Evolutionary conservation across 2,888 invertebrate species (phyloP), one percentile per base, ranked within the genome.

Genomic region (Rhamnusium bicolor): DNA sequence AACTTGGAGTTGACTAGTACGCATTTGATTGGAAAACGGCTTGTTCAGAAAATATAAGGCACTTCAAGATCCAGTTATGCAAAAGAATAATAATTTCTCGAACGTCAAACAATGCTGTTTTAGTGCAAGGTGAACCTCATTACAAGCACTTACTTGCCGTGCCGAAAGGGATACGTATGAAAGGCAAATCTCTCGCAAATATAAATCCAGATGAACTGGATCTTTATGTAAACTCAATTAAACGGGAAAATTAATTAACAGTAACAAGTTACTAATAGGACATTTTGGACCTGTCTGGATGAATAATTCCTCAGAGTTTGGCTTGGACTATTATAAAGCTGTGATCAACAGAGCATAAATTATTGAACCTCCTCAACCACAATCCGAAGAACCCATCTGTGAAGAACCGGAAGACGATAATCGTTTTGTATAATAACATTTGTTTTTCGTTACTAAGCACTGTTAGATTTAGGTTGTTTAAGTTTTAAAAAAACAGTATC

Each of bases 211-310:
- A 32, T 46, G 58, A 54, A 58, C 16, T 66, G 24, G 65, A 71
- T 65, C 56, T 71, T 24, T 46, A 56, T n/a, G 24, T 24, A 24
- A 65, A 46, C 24, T 3, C 19, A 46, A 65, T 71, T 27, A 71
- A 71, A 24, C 71, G 66, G 66, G 66, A 71, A 71, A 71, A 47
- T 56, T 71, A 54, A 54, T 10, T n/a, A n/a, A n/a, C n/a, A n/a
- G n/a, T n/a, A n/a, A n/a, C n/a, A n/a, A n/a, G n/a, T n/a, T n/a
- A n/a, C n/a, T n/a, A n/a, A n/a, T n/a, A n/a, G n/a, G n/a, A n/a
- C n/a, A n/a, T n/a, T n/a, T n/a, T n/a, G n/a, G n/a, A n/a, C n/a
- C n/a, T n/a, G n/a, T n/a, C n/a, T n/a, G n/a, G n/a, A n/a, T n/a
- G n/a, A n/a, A n/a, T n/a, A n/a, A n/a, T n/a, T n/a, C n/a, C n/a